Conservation (phyloP, 2,797 vertebrate species). For the Craterocephalus amniculus region DNA sequence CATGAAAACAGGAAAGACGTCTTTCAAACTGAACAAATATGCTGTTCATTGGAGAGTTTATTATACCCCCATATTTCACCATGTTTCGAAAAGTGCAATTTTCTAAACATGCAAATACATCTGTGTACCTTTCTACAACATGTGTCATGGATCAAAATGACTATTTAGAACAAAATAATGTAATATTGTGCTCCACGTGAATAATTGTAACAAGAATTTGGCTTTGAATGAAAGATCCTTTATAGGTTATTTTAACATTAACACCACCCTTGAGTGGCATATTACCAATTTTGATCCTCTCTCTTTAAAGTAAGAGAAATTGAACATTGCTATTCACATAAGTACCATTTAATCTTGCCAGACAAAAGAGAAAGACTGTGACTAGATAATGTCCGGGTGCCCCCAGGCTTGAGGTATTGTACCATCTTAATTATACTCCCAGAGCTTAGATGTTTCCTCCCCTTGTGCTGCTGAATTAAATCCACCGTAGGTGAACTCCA, state of each 20-base stretch:
- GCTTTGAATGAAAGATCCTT: conserved; percentile 24
- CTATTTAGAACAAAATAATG: conserved; percentile 1
- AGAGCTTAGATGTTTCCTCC: conserved; percentile 58
- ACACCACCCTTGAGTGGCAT: conserved; percentile 44
- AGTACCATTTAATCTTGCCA: conserved; percentile 63
- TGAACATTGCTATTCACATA: conserved; percentile 48
- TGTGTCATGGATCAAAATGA: background rate
- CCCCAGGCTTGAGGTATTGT: conserved; percentile 51
- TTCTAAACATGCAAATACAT: background rate
- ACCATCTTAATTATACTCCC: conserved; percentile 56
- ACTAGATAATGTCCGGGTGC: conserved; percentile 54
- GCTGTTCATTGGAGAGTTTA: background rate
- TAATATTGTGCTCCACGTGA: background rate
- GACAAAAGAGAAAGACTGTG: conserved; percentile 54
- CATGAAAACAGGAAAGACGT: background rate
- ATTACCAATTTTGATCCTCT: conserved; percentile 54
- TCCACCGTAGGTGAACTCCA: conserved; percentile 65
- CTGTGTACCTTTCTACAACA: conserved; percentile 1
- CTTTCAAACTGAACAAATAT: background rate
- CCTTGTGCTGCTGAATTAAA: conserved; percentile 57
- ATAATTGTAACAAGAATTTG: conserved; percentile 16
- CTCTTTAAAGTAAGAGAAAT: conserved; percentile 58
- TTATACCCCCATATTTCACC: background rate
- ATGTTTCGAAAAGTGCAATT: background rate
- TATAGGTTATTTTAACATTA: conserved; percentile 38